Evolutionary conservation across 1,140 invertebrate species (phyloP).

Genomic region (Heliconius melpomene): DNA sequence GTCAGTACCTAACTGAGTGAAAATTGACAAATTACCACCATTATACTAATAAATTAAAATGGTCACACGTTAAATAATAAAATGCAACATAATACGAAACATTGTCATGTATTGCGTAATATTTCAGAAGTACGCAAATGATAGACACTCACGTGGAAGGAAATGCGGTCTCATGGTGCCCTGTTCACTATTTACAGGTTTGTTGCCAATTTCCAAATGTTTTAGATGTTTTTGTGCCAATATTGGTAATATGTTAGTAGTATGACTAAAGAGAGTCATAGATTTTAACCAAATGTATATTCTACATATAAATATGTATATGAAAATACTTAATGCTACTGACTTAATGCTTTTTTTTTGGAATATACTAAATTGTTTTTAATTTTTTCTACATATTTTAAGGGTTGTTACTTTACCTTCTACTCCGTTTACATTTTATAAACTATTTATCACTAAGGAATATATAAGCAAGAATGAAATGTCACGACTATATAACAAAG

Average conservation of each 20-base stretch:
- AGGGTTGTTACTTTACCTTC: too few species aligned
- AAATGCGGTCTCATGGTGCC: neutral
- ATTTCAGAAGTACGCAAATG: slow-evolving; percentile 4
- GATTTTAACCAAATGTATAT: neutral
- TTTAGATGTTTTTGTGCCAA: slow-evolving; percentile 10
- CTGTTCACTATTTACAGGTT: slow-evolving; percentile 18
- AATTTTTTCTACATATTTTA: too few species aligned
- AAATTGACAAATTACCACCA: neutral
- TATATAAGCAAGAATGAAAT: too few species aligned
- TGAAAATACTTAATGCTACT: too few species aligned
- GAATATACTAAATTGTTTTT: too few species aligned
- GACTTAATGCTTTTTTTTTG: too few species aligned
- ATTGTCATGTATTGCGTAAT: slow-evolving; percentile 3
- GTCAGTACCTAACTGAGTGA: neutral
- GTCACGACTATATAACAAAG: too few species aligned
- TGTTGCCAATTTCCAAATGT: slow-evolving; percentile 16
- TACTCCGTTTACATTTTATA: too few species aligned
- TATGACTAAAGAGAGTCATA: neutral
- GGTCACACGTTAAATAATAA: neutral
- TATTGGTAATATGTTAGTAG: slow-evolving; percentile 1
- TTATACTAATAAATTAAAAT: slow-evolving; percentile 10
- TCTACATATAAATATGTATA: too few species aligned
- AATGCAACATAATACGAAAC: neutral
- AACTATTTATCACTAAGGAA: too few species aligned
- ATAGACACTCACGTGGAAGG: neutral